Evolutionary conservation across 2,113 vertebrate species (phyloP).

Genomic region (Madoqua kirkii): DNA sequence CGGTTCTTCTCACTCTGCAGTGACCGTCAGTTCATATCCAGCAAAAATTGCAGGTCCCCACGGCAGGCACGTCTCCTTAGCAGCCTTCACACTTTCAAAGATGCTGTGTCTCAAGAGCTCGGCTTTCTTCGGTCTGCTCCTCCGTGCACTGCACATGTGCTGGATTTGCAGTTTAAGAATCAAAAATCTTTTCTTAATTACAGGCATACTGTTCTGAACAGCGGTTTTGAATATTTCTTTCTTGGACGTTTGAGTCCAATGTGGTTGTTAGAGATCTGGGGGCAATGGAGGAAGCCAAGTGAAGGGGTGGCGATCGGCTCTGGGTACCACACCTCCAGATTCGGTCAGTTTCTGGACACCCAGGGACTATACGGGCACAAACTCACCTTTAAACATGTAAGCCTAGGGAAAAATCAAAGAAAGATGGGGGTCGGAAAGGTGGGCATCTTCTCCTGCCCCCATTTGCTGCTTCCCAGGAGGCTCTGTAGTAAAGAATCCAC

Average conservation of each 20-base stretch:
- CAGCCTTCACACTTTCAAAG: background rate
- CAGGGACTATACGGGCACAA: background rate
- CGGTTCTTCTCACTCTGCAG: background rate
- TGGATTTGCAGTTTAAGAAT: background rate
- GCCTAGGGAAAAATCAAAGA: background rate
- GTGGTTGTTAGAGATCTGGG: background rate
- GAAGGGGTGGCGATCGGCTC: background rate
- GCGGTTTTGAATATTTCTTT: conserved; percentile 5
- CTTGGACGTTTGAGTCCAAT: background rate
- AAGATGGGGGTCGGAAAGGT: background rate
- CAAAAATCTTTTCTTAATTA: conserved; percentile 44
- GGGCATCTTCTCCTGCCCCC: fast-evolving
- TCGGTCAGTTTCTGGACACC: background rate
- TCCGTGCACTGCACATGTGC: background rate
- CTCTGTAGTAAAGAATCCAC: background rate
- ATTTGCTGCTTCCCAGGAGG: background rate
- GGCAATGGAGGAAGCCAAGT: background rate
- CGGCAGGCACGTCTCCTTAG: background rate
- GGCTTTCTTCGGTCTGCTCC: background rate
- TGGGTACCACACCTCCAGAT: background rate
- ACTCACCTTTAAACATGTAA: background rate
- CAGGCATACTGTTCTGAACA: background rate
- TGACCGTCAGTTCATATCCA: background rate
- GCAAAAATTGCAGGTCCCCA: background rate
- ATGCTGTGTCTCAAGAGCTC: background rate